These are phyloP conservation scores for Scatophagus argus DNA, from an alignment of 2,113 vertebrate genomes.

Conservation along the genomic window DNA sequence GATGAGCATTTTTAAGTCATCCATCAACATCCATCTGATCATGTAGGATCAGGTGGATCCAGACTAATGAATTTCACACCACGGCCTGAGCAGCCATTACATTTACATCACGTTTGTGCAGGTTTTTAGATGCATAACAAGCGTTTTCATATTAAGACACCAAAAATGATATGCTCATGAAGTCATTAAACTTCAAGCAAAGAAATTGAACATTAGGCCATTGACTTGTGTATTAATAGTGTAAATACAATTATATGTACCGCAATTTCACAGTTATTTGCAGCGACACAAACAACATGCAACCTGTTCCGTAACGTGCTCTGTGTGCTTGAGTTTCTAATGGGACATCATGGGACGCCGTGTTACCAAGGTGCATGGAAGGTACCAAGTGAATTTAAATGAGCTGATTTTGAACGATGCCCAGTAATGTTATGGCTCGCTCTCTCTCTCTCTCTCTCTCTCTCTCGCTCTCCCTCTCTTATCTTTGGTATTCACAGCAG, in stretches of 20 bases:
- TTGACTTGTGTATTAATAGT: conserved; percentile 10
- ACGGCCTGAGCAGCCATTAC: background rate
- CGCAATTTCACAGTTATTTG: background rate
- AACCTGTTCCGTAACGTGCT: background rate
- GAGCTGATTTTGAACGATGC: background rate
- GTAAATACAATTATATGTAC: conserved; percentile 10
- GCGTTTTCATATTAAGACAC: background rate
- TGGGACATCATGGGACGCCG: background rate
- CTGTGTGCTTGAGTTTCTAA: conserved; percentile 4
- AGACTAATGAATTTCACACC: background rate
- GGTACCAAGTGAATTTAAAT: background rate
- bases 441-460: too few species aligned
- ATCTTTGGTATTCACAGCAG: too few species aligned
- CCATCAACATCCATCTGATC: too few species aligned
- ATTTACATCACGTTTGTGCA: background rate
- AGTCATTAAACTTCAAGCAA: background rate
- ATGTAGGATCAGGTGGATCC: background rate
- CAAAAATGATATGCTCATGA: background rate
- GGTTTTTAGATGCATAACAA: background rate
- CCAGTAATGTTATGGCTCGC: background rate
- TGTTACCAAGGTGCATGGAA: background rate
- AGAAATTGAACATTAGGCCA: background rate
- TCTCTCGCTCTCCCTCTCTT: too few species aligned
- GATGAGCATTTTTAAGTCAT: too few species aligned
- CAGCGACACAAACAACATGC: background rate